These are phyloP conservation scores for Florisuga fusca DNA, from an alignment of 2,797 vertebrate species.

Conservation along the genomic window DNA sequence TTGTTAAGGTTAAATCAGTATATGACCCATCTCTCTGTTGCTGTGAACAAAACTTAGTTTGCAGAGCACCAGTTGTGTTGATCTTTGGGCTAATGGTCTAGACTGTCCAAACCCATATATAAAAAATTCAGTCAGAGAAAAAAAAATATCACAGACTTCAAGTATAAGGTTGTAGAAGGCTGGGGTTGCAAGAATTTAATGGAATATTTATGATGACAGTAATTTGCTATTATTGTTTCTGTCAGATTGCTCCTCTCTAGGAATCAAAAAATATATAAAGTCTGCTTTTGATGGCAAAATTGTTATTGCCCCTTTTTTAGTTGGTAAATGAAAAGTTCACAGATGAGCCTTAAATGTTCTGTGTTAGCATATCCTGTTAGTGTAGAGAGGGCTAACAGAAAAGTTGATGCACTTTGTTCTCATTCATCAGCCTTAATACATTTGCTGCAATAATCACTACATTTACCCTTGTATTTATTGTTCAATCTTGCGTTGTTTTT, in stretches of 20 bases:
- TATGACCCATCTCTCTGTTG: not conserved
- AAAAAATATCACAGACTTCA: not conserved
- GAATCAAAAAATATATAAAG: not conserved
- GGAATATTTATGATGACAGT: not conserved
- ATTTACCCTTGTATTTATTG: not conserved
- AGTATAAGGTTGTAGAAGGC: not conserved
- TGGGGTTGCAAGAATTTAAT: not conserved
- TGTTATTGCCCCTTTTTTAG: not conserved
- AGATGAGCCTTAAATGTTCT: not conserved
- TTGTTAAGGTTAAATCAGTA: not conserved
- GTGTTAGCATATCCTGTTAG: not conserved
- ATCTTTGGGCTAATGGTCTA: not conserved
- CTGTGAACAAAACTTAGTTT: not conserved
- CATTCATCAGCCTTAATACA: not conserved
- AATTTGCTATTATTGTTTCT: not conserved
- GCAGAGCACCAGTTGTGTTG: not conserved
- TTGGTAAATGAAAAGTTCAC: not conserved
- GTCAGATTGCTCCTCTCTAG: not conserved
- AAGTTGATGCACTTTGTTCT: not conserved
- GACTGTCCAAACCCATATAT: not conserved
- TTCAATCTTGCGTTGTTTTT: not conserved
- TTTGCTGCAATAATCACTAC: not conserved
- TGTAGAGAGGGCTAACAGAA: not conserved
- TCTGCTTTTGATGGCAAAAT: not conserved
- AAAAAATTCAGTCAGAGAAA: not conserved